Percentiles rank a stretch among this genome's conserved stretches.
These are phyloP conservation scores for Bothrops jararaca DNA, from an alignment of 2,113 vertebrate genomes.

Conservation along the genomic window DNA sequence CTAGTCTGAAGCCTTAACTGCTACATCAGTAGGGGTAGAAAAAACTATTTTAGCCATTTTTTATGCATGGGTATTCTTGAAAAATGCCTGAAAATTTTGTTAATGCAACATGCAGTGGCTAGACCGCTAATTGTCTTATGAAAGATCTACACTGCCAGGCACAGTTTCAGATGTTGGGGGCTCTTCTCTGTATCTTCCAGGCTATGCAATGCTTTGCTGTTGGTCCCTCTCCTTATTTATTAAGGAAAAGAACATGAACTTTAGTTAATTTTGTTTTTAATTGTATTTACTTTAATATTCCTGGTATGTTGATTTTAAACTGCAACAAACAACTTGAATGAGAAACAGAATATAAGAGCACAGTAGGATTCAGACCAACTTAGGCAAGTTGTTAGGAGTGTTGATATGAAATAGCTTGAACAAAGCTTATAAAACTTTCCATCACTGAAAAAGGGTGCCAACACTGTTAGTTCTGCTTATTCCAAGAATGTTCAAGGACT, in stretches of 20 bases:
- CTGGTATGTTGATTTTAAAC: background rate
- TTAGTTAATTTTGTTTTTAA: background rate
- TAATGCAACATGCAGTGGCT: background rate
- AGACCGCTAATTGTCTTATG: background rate
- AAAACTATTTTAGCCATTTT: background rate
- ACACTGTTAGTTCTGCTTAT: background rate
- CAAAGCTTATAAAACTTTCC: background rate
- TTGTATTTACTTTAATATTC: background rate
- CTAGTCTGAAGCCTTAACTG: too few species aligned
- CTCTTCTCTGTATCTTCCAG: background rate
- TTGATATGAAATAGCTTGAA: background rate
- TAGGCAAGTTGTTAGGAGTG: background rate
- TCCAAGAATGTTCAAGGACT: background rate
- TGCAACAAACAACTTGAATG: background rate
- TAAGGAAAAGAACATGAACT: background rate
- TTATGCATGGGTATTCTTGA: background rate
- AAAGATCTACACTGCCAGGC: too few species aligned
- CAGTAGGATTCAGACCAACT: background rate
- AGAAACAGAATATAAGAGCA: background rate
- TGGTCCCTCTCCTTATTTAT: background rate
- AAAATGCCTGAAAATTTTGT: background rate
- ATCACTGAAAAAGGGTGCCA: background rate
- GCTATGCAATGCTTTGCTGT: background rate
- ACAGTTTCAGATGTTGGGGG: too few species aligned
- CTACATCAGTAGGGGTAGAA: background rate